Evolutionary conservation across 2,888 invertebrate genomes (phyloP), one percentile per base, ranked within the genome.

Genomic region (Cheilosia impressa): DNA sequence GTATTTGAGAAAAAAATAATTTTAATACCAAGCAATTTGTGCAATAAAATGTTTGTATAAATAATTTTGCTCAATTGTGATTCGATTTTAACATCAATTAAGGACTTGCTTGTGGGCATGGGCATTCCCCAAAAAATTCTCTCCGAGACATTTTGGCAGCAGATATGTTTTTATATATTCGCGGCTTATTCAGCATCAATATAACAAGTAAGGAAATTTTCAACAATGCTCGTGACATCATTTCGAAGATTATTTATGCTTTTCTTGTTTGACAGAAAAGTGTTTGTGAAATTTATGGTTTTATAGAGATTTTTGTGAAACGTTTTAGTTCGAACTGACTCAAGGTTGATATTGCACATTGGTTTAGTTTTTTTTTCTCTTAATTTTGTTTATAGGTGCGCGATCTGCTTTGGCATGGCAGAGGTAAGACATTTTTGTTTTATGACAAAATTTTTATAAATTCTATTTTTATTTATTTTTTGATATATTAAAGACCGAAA

Each of bases 271-370:
- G 58, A 66, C 52, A 31, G 66, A 3, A 6, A 24, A 15, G 41
- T 41, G 50, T 31, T 43, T 58, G 15, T 38, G 19, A 43, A 52
- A 38, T 13, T 38, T 38, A 38, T 38, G 38, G 13, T 38, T 13
- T 13, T 38, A 31, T 50, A 17, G 13, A 24, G 2, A 15, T 27
- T 31, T 19, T 22, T 66, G 2, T 58, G 7, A 24, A 31, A 68
- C 24, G 34, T 57, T 66, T 52, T 43, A 31, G 34, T 41, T 58
- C 13, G 47, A n/a, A 47, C 27, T 47, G 57, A 62, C 55, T 19
- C 69, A 78, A 63, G 77, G 77, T 63, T 77, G 53, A 22, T 15
- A 55, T 53, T 55, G 43, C 63, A 69, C 47, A 55, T 71, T 22
- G 45, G 9, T 45, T 69, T 53, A 24, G 34, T 62, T 55, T 31